Evolutionary conservation across 2,797 vertebrate genomes (phyloP).

Genomic region (Paratrypauchen microcephalus): DNA sequence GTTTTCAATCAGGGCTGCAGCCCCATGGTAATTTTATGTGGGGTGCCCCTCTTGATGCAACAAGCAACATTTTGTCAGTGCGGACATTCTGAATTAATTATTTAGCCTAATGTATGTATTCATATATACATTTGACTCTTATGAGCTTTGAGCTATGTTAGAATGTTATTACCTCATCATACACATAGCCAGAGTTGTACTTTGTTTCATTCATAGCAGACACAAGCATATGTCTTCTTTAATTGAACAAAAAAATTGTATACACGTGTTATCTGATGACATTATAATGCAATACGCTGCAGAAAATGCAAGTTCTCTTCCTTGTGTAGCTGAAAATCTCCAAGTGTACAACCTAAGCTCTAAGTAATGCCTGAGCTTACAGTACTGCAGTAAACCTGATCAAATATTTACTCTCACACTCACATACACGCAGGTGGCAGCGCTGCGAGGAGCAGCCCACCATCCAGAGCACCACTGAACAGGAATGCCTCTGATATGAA

Average conservation of each 20-base stretch:
- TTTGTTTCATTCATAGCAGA: too few relatives aligned
- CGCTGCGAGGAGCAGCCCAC: conserved; percentile 36
- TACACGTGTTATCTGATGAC: background rate
- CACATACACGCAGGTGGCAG: conserved; percentile 19
- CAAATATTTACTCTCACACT: conserved; percentile 55
- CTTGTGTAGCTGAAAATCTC: background rate
- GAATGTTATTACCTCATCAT: too few relatives aligned
- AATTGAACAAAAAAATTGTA: background rate
- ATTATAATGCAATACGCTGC: background rate
- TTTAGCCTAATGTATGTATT: background rate
- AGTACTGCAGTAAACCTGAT: conserved; percentile 38
- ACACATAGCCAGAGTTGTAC: too few relatives aligned
- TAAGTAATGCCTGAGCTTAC: conserved; percentile 27
- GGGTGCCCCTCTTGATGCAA: background rate
- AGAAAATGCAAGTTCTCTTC: background rate
- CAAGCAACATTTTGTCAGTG: background rate
- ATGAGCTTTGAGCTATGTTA: too few relatives aligned
- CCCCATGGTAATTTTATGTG: background rate
- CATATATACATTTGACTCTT: too few relatives aligned
- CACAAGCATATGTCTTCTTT: background rate
- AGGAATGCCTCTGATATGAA: conserved; percentile 59
- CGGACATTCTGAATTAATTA: background rate
- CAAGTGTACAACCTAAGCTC: background rate
- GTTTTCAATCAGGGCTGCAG: background rate
- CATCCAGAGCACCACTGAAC: conserved; percentile 47